Evolutionary conservation across 2,888 invertebrate species (phyloP), one percentile per base, ranked within the genome.

Genomic region (Petrophora chlorosata): DNA sequence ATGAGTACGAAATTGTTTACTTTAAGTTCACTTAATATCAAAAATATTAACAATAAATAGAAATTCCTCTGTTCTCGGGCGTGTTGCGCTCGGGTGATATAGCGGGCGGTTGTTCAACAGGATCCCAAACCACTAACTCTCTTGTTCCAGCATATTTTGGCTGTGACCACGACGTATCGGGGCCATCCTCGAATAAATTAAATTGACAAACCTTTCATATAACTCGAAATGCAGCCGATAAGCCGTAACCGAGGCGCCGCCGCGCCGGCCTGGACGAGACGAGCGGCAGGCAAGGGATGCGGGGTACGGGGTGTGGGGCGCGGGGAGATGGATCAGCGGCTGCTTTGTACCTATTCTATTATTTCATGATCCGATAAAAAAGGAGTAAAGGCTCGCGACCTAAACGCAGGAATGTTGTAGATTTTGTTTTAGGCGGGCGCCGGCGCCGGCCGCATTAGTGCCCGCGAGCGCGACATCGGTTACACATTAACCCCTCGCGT

Each of bases 391-490:
- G 57, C 74, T 73, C 73, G 73, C 76, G 70, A 71, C 72, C 84
- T 84, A 82, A 83, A 82, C 85, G 82, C 72, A 82, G 82, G 87
- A 87, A 86, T 86, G 87, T 79, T 79, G 85, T 82, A 76, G 70
- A 80, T 79, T 77, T 76, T 76, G 84, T 81, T 76, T 79, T 75
- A 79, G 79, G 76, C 76, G 87, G 91, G 70, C 91, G 92, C 81
- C 91, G 92, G 69, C 91, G 91, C 76, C 91, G 85, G 68, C 65
- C 77, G 82, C 85, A 85, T 85, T 85, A 84, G 84, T 72, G 76
- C 68, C 65, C 75, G 70, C 76, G 65, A 63, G 56, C 60, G 66
- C 73, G 73, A 84, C 85, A 84, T 60, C 85, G 75, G 68, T 77
- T 79, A 70, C 83, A 81, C 85, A 84, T 85, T 85, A 85, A 80